Percentiles rank a stretch among this genome's conserved stretches.
Evolutionary conservation across 2,888 invertebrate genomes (phyloP).

Genomic region (Callimorpha dominula): DNA sequence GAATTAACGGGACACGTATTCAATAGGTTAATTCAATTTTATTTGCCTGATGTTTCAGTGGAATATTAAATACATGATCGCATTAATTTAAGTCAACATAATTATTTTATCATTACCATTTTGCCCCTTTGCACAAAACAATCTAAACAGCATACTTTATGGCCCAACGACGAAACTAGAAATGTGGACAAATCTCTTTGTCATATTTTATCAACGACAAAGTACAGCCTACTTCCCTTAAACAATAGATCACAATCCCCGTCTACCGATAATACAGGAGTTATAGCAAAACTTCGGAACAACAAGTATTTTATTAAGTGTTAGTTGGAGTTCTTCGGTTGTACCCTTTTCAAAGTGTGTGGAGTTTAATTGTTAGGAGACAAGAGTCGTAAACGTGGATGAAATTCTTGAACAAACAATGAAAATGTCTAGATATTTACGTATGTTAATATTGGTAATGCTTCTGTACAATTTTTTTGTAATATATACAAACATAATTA

Average conservation of each 20-base stretch:
- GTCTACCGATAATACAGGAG: conserved; percentile 5
- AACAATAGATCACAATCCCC: conserved; percentile 19
- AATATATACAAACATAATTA: not conserved
- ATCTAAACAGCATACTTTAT: not conserved
- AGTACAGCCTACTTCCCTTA: conserved; percentile 12
- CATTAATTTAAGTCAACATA: no score
- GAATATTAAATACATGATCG: no score
- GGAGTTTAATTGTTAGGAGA: conserved; percentile 1
- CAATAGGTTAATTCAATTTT: no score
- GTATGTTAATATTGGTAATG: not conserved
- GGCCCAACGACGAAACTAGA: conserved; percentile 2
- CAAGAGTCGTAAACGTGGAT: not conserved
- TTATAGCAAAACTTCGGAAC: conserved; percentile 11
- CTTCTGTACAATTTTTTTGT: not conserved
- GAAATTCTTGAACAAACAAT: not conserved
- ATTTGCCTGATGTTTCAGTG: no score
- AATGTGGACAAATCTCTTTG: conserved; percentile 8
- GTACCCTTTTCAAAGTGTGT: conserved; percentile 9
- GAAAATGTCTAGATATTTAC: not conserved
- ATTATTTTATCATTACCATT: not conserved
- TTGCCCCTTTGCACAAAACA: not conserved
- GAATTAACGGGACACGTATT: no score
- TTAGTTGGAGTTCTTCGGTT: conserved; percentile 11
- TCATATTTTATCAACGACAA: conserved; percentile 27
- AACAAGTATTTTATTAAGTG: conserved; percentile 11